These are phyloP conservation scores for Delphinapterus leucas DNA, from an alignment of 2,113 vertebrate genomes.

Conservation along the genomic window DNA sequence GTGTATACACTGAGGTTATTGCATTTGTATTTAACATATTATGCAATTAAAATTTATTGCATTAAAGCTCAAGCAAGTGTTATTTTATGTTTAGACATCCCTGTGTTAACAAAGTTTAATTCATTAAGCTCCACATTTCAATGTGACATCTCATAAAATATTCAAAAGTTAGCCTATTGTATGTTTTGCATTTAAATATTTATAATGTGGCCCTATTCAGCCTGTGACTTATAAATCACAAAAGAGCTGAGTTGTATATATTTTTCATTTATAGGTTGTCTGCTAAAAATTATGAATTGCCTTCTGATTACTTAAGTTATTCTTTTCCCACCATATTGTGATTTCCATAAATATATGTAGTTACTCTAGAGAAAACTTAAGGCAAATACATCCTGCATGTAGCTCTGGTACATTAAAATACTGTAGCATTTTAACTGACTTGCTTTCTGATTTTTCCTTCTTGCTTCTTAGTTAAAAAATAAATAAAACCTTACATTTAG, in stretches of 20 bases:
- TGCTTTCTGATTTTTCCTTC: not conserved
- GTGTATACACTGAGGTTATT: not conserved
- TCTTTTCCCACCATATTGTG: not conserved
- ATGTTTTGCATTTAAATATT: conserved; percentile 32
- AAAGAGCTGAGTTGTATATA: not conserved
- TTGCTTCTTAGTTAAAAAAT: conserved; percentile 8
- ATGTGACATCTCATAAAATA: not conserved
- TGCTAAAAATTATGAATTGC: not conserved
- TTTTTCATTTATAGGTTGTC: conserved; percentile 26
- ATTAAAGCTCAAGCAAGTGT: not conserved
- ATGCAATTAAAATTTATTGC: not conserved
- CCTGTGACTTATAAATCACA: conserved; percentile 15
- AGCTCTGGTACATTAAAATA: conserved; percentile 1
- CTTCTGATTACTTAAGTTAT: not conserved
- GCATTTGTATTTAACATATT: conserved; percentile 7
- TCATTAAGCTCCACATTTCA: conserved; percentile 19
- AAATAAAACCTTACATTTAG: not conserved
- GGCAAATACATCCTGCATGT: not conserved
- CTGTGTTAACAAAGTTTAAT: not conserved
- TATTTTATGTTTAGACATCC: not conserved
- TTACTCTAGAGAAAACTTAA: not conserved
- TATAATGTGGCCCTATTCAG: not conserved
- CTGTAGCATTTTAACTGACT: not conserved
- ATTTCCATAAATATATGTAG: not conserved
- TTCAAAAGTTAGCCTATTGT: not conserved